Percentiles rank a stretch among this genome's conserved stretches.
Conservation (phyloP, 2,888 invertebrate genomes). For the Dorcus hopei region DNA sequence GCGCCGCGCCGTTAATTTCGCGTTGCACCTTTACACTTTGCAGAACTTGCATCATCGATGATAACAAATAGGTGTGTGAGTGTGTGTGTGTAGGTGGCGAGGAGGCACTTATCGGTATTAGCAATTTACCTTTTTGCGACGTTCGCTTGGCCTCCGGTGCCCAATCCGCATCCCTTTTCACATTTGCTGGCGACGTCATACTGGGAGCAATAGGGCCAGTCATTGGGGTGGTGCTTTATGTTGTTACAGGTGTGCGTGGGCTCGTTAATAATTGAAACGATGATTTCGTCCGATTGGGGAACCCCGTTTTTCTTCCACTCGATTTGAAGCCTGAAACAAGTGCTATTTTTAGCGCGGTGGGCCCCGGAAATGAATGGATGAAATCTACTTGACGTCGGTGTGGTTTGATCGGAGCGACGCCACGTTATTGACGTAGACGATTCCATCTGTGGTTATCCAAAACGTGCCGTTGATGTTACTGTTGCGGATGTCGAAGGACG, state of each 20-base stretch:
- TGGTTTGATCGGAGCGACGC: slow-evolving; percentile 47
- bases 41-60: too few relatives aligned
- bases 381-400: slow-evolving; percentile 44
- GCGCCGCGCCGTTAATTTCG: too few relatives aligned
- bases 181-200: slow-evolving; percentile 53
- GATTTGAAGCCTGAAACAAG: slow-evolving; percentile 43
- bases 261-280: slow-evolving; percentile 42
- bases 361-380: background rate
- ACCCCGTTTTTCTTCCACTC: slow-evolving; percentile 43
- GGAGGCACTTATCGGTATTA: too few relatives aligned
- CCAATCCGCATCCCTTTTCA: slow-evolving; percentile 54
- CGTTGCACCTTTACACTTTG: too few relatives aligned
- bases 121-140: slow-evolving; percentile 28
- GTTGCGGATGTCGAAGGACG: slow-evolving; percentile 26
- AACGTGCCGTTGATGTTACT: slow-evolving; percentile 20
- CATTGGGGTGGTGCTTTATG: slow-evolving; percentile 31
- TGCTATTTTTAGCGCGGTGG: too few relatives aligned
- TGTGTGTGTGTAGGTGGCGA: too few relatives aligned
- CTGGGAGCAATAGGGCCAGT: slow-evolving; percentile 51
- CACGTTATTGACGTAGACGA: slow-evolving; percentile 56
- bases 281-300: slow-evolving; percentile 35
- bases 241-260: slow-evolving; percentile 34
- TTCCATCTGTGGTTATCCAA: slow-evolving; percentile 54
- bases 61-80: too few relatives aligned
- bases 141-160: slow-evolving; percentile 49